These are phyloP conservation scores for Styela clava DNA, from an alignment of 23 tunicate genomes.

Conservation along the genomic window DNA sequence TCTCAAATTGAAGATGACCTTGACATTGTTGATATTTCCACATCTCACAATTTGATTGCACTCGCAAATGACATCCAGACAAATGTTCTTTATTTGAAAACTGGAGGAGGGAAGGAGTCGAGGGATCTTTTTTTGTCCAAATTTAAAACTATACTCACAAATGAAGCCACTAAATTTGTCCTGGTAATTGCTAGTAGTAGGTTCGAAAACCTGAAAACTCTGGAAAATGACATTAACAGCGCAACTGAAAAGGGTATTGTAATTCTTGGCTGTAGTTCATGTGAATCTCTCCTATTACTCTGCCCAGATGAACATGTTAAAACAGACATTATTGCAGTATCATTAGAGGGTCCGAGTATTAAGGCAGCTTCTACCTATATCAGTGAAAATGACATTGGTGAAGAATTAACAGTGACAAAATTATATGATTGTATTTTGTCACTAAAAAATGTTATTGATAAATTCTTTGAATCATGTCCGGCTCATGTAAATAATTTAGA, in stretches of 20 bases:
- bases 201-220: not conserved
- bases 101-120: not conserved
- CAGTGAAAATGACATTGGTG: not conserved
- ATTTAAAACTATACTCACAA: not conserved
- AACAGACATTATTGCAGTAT: not conserved
- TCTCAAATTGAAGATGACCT: not conserved
- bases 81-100: too few species aligned
- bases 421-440: not conserved
- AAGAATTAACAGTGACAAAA: not conserved
- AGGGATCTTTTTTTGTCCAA: not conserved
- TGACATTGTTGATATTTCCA: not conserved
- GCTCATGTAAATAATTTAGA: not conserved
- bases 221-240: not conserved
- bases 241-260: not conserved
- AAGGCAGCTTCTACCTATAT: not conserved
- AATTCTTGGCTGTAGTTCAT: not conserved
- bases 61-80: not conserved
- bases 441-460: not conserved
- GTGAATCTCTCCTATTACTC: not conserved
- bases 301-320: not conserved
- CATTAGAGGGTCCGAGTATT: not conserved
- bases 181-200: not conserved
- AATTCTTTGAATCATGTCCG: not conserved
- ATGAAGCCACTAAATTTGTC: not conserved
- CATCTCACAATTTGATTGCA: not conserved